Percentiles rank a stretch among this genome's conserved stretches.
Conservation (phyloP, 2,113 vertebrate species). For the Notothenia rossii region DNA sequence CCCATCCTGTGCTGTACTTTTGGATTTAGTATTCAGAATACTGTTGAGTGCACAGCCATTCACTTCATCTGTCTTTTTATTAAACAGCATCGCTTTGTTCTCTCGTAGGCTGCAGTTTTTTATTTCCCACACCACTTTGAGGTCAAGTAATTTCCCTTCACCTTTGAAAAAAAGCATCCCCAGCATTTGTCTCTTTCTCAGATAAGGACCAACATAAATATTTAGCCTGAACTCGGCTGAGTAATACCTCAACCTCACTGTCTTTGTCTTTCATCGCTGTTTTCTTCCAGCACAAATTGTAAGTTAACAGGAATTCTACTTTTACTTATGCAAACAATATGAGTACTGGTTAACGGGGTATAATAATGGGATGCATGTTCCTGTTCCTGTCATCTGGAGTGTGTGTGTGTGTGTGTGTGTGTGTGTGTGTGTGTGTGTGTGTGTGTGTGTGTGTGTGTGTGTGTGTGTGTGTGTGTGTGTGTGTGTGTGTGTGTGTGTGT, state of each 20-base stretch:
- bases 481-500: conserved; percentile 6
- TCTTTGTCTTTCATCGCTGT: neutral
- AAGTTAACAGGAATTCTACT: neutral
- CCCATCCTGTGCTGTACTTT: no score
- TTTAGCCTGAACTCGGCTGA: neutral
- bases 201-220: neutral
- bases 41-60: neutral
- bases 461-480: conserved; percentile 12
- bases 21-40: no score
- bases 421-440: neutral
- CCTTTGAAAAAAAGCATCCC: neutral
- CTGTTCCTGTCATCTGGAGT: no score
- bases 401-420: conserved; percentile 15
- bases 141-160: neutral
- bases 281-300: neutral
- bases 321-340: no score
- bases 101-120: neutral
- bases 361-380: neutral
- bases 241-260: neutral
- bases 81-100: neutral
- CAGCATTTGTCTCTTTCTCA: neutral
- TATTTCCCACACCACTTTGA: neutral
- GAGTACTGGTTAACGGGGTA: neutral
- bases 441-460: conserved; percentile 15
- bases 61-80: neutral